Conservation (phyloP, 2,113 vertebrate species). For the Triplophysa tibetana region DNA sequence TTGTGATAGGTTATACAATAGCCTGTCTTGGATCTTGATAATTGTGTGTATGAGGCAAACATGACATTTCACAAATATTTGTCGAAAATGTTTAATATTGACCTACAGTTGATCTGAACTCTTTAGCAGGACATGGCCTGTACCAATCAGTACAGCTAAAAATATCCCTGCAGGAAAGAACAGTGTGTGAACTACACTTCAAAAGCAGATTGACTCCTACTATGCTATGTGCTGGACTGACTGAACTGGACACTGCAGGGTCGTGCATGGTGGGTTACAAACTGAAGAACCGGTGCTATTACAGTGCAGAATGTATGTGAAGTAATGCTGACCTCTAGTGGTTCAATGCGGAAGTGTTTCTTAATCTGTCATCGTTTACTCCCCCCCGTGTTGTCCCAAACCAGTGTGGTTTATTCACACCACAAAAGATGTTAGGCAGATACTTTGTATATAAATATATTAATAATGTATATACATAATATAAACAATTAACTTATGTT, state of each 20-base stretch:
- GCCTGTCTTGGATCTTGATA: not conserved
- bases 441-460: no score
- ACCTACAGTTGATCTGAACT: not conserved
- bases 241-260: conserved; percentile 57
- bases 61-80: conserved; percentile 16
- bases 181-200: conserved; percentile 52
- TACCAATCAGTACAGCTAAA: conserved; percentile 34
- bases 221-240: conserved; percentile 65
- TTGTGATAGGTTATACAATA: not conserved
- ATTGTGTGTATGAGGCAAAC: conserved; percentile 3
- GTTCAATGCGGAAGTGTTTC: not conserved
- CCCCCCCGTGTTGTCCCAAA: no score
- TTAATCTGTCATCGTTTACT: not conserved
- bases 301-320: not conserved
- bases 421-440: no score
- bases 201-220: conserved; percentile 46
- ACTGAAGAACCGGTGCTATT: not conserved
- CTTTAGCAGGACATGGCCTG: conserved; percentile 17
- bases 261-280: conserved; percentile 56
- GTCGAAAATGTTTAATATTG: not conserved
- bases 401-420: no score
- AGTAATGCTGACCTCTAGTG: conserved; percentile 25
- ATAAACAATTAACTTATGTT: no score
- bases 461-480: no score
- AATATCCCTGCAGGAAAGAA: conserved; percentile 56